phyloP scores from a whole-genome alignment of 2,888 invertebrate species.

The Philonicus albiceps region DNA sequence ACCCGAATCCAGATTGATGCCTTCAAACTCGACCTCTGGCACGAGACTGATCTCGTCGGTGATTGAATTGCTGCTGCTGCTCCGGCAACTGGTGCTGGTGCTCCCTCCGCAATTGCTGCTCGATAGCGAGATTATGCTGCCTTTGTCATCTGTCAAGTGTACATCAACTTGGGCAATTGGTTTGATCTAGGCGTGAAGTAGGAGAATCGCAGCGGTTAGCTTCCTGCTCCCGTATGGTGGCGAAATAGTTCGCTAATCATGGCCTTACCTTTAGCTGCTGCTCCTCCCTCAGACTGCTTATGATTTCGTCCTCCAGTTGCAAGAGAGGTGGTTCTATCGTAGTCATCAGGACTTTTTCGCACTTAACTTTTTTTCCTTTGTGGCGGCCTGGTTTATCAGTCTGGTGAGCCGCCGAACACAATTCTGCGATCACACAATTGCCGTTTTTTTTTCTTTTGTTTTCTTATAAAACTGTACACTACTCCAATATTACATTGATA shows the following conservation, averaged over 20 bases:
- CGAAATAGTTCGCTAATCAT: neutral
- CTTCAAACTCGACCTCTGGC: conserved; percentile 84
- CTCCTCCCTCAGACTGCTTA: conserved; percentile 42
- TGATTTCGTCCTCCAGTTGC: conserved; percentile 68
- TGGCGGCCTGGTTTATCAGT: conserved; percentile 8
- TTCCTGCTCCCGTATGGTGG: neutral
- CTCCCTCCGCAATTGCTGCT: conserved; percentile 60
- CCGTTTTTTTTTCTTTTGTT: too few relatives aligned
- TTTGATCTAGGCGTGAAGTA: neutral
- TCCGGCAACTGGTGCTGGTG: conserved; percentile 50
- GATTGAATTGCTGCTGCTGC: conserved; percentile 57
- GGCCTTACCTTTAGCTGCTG: conserved; percentile 5
- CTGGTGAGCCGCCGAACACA: conserved; percentile 3
- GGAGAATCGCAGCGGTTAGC: neutral
- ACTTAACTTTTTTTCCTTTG: conserved; percentile 9
- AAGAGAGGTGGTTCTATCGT: conserved; percentile 71
- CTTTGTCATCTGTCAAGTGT: conserved; percentile 64
- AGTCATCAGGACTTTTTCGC: conserved; percentile 65
- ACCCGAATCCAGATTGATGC: conserved; percentile 81
- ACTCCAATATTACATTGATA: neutral
- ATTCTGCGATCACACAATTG: neutral
- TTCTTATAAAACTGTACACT: neutral
- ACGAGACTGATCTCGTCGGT: conserved; percentile 77
- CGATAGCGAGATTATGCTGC: conserved; percentile 69
- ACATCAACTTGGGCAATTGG: conserved; percentile 20